Evolutionary conservation across 2,888 invertebrate species (phyloP).

Genomic region (Pristionchus exspectatus): DNA sequence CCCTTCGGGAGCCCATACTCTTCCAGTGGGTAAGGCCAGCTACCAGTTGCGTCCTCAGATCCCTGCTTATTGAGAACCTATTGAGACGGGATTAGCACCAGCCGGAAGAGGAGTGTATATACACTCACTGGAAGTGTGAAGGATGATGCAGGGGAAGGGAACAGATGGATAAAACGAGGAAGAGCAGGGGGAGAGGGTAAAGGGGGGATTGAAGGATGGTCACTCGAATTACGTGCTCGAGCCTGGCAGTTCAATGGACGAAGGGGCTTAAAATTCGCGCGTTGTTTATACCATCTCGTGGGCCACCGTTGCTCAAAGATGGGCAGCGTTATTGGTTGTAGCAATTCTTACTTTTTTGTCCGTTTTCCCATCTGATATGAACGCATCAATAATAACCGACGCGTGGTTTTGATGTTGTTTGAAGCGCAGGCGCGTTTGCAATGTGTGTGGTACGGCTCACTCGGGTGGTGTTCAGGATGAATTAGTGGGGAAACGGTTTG

Average conservation of each 20-base stretch:
- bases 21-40: no score
- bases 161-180: constrained; percentile 18
- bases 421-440: not conserved
- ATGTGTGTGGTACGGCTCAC: not conserved
- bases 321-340: no score
- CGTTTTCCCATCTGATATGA: no score
- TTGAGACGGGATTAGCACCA: constrained; percentile 19
- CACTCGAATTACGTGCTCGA: not conserved
- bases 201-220: constrained; percentile 13
- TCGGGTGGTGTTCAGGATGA: not conserved
- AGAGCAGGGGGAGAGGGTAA: not conserved
- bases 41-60: not conserved
- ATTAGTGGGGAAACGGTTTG: not conserved
- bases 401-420: not conserved
- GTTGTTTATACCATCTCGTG: not conserved
- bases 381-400: no score
- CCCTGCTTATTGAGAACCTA: not conserved
- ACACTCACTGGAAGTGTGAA: constrained; percentile 36
- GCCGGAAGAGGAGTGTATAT: not conserved
- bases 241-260: not conserved
- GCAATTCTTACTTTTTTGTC: no score
- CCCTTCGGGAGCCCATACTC: no score
- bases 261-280: not conserved
- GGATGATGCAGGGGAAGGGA: not conserved
- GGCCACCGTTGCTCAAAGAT: not conserved